A percentile compares a stretch with the other conserved stretches of the same genome.
phyloP scores from a whole-genome alignment of 2,113 vertebrate species.

The Prionailurus viverrinus region DNA sequence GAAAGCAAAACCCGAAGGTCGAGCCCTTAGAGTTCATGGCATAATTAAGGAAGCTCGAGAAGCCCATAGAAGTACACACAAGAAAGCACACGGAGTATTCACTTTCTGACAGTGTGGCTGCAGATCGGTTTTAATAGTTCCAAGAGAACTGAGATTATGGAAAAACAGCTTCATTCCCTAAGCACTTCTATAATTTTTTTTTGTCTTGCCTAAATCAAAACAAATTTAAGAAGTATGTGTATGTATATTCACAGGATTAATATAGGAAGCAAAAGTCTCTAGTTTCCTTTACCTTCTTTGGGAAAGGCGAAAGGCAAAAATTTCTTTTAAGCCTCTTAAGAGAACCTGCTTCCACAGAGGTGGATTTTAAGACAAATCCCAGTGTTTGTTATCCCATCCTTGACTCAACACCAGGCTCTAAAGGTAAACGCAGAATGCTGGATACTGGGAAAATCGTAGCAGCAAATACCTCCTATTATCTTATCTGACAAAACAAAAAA shows the following conservation, averaged over 20 bases:
- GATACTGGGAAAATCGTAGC: conserved; percentile 2
- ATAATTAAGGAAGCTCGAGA: not conserved
- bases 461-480: not conserved
- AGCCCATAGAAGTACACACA: fast-evolving
- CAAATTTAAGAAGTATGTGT: not conserved
- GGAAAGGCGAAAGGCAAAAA: conserved; percentile 22
- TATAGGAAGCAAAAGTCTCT: not conserved
- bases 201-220: conserved; percentile 17
- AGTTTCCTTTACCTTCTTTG: not conserved
- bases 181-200: not conserved
- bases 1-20: not conserved
- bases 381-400: conserved; percentile 52
- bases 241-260: too few species aligned
- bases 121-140: not conserved
- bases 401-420: conserved; percentile 57
- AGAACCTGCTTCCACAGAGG: not conserved
- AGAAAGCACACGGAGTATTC: not conserved
- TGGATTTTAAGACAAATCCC: conserved; percentile 64
- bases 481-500: not conserved
- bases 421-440: not conserved
- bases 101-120: not conserved
- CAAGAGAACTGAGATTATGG: not conserved
- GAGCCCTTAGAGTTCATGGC: not conserved
- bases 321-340: conserved; percentile 58
- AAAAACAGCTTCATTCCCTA: not conserved